Evolutionary conservation across 2,888 invertebrate species (phyloP).

Genomic region (Dolichopus griseipennis): DNA sequence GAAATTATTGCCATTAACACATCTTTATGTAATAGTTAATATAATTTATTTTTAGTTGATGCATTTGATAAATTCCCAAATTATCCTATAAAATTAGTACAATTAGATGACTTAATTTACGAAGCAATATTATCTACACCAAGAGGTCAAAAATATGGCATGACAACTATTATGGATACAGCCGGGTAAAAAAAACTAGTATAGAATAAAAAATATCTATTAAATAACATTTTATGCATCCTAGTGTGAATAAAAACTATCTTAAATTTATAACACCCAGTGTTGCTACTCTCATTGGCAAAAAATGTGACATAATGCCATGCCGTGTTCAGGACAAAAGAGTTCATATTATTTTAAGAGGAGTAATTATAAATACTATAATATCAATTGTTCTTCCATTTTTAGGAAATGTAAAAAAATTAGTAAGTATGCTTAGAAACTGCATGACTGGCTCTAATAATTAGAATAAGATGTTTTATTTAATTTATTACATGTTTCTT

Average conservation of each 20-base stretch:
- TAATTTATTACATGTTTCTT: no score
- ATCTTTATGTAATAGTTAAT: no score
- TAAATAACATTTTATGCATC: background rate
- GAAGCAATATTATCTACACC: slow-evolving; percentile 15
- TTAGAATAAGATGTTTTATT: no score
- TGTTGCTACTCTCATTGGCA: background rate
- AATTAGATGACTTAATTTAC: slow-evolving; percentile 17
- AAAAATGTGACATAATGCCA: background rate
- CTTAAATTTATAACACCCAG: background rate
- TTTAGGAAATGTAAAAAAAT: slow-evolving; percentile 10
- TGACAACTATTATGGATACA: slow-evolving; percentile 15
- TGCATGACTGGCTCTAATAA: no score
- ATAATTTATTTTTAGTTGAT: slow-evolving; percentile 15
- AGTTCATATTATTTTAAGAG: background rate
- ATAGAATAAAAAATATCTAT: background rate
- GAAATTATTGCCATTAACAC: no score
- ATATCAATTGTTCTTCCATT: slow-evolving; percentile 16
- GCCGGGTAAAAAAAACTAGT: slow-evolving; percentile 9
- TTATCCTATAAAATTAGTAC: slow-evolving; percentile 15
- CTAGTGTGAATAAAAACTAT: background rate
- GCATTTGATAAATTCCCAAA: slow-evolving; percentile 16
- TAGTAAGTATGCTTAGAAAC: background rate
- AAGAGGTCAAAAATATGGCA: slow-evolving; percentile 14
- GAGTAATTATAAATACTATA: slow-evolving; percentile 13
- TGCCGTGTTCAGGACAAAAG: background rate